Evolutionary conservation across 1,140 invertebrate genomes (phyloP).

Genomic region (Leptinotarsa undecemlineata): DNA sequence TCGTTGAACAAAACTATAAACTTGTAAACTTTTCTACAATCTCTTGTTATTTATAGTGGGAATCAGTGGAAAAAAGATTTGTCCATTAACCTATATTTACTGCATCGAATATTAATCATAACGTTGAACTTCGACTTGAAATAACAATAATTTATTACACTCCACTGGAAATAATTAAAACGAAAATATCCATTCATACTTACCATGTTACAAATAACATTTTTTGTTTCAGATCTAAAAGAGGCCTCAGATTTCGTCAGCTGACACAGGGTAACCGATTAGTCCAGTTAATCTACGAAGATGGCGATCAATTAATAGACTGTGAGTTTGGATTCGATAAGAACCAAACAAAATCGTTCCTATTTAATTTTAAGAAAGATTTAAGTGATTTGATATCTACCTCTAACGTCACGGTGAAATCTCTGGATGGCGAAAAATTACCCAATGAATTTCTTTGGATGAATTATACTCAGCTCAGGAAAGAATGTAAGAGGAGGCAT

Average conservation of each 20-base stretch:
- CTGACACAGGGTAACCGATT: slow-evolving; percentile 67
- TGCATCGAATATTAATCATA: no score
- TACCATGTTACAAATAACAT: no score
- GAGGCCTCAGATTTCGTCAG: slow-evolving; percentile 65
- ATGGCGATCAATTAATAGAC: slow-evolving; percentile 62
- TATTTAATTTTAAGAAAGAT: slow-evolving; percentile 61
- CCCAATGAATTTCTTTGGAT: slow-evolving; percentile 58
- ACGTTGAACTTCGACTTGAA: no score
- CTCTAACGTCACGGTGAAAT: slow-evolving; percentile 47
- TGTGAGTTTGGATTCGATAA: slow-evolving; percentile 66
- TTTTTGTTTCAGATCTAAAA: slow-evolving; percentile 55
- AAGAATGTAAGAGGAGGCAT: slow-evolving; percentile 58
- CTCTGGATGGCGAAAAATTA: slow-evolving; percentile 49
- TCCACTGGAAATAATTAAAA: no score
- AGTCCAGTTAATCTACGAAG: slow-evolving; percentile 70
- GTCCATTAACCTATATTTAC: no score
- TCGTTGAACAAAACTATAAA: no score
- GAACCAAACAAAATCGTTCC: slow-evolving; percentile 60
- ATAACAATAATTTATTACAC: no score
- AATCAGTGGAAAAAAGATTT: no score
- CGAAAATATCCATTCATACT: no score
- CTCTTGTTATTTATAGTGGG: no score
- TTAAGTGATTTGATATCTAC: slow-evolving; percentile 57
- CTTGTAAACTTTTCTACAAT: no score
- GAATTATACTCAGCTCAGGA: slow-evolving; percentile 59